phyloP scores from a whole-genome alignment of 2,888 invertebrate genomes.

The Tenthredo scrophulariae region DNA sequence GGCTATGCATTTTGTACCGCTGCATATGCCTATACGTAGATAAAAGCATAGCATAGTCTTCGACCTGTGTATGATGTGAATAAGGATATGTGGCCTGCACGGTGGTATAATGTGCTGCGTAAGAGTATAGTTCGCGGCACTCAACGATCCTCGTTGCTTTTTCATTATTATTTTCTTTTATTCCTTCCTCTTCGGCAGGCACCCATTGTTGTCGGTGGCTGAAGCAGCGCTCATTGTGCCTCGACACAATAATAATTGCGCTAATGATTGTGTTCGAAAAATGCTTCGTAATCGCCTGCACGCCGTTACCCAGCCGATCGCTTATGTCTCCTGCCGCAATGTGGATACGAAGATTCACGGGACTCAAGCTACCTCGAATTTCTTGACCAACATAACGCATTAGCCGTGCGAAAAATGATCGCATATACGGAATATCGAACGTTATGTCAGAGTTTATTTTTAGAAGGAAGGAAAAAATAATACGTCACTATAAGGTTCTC shows the following conservation, averaged over 20 bases:
- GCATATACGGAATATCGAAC: background rate
- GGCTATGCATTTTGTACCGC: conserved; percentile 14
- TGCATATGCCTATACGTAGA: background rate
- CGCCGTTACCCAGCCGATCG: conserved; percentile 15
- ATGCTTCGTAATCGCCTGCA: conserved; percentile 69
- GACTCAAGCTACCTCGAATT: background rate
- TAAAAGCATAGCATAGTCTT: background rate
- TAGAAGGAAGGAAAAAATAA: background rate
- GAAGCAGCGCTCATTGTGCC: conserved; percentile 70
- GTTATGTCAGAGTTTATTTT: background rate
- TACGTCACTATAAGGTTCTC: background rate
- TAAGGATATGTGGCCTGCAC: background rate
- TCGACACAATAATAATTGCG: conserved; percentile 75
- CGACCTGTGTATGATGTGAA: conserved; percentile 10
- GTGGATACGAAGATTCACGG: background rate
- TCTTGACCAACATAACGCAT: background rate
- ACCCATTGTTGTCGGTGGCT: conserved; percentile 68
- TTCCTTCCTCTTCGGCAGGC: conserved; percentile 57
- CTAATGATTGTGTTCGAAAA: conserved; percentile 75
- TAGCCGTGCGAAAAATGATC: background rate
- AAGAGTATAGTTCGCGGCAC: conserved; percentile 40
- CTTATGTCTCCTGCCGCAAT: background rate
- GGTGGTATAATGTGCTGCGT: conserved; percentile 7
- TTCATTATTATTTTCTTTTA: conserved; percentile 66
- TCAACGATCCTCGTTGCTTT: conserved; percentile 58